Conservation (phyloP, 1,140 invertebrate species). For the Anastrepha ludens region DNA sequence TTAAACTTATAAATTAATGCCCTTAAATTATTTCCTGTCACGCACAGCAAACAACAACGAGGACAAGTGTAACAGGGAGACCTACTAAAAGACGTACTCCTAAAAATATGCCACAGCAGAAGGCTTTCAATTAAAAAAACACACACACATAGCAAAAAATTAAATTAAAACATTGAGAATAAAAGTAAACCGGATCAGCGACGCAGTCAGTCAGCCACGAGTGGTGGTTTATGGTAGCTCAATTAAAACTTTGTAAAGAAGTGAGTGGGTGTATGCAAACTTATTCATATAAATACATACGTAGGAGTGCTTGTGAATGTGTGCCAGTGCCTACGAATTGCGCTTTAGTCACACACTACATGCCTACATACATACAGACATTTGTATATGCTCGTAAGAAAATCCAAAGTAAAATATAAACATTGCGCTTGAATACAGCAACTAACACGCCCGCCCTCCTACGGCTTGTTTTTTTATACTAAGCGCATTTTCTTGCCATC, state of each 20-base stretch:
- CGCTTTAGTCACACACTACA: neutral
- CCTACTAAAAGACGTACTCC: neutral
- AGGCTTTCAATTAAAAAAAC: neutral
- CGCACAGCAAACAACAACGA: neutral
- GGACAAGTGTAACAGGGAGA: neutral
- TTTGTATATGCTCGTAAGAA: neutral
- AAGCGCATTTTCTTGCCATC: neutral
- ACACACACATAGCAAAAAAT: neutral
- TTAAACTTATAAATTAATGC: slow-evolving; percentile 29
- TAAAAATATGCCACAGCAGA: slow-evolving; percentile 25
- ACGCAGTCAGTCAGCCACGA: neutral
- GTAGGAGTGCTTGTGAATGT: neutral
- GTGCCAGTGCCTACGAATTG: neutral
- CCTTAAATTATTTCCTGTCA: slow-evolving; percentile 33
- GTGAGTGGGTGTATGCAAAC: too few relatives aligned
- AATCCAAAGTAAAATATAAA: slow-evolving; percentile 27
- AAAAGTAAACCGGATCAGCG: slow-evolving; percentile 41
- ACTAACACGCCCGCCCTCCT: neutral
- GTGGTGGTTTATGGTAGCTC: slow-evolving; percentile 1
- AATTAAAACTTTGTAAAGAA: slow-evolving; percentile 28
- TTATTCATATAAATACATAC: neutral
- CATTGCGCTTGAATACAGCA: neutral
- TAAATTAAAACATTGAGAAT: neutral
- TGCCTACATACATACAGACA: neutral
- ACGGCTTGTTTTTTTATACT: neutral